Percentiles rank a stretch among this genome's conserved stretches.
Conservation (phyloP, 2,113 vertebrate genomes). For the Zootoca vivipara region DNA sequence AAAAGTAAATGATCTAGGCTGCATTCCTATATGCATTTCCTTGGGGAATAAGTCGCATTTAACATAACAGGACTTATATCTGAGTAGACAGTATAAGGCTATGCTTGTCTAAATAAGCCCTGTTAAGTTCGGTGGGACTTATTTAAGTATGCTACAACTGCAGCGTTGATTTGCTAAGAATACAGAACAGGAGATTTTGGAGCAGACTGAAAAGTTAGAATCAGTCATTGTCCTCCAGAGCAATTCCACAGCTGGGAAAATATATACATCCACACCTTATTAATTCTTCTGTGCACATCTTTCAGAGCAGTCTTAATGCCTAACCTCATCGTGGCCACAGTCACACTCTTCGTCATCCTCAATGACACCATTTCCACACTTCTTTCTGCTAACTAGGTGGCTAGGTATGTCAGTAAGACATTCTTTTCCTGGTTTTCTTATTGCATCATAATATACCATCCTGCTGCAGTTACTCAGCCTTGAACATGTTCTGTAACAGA, state of each 20-base stretch:
- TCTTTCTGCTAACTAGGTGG: neutral
- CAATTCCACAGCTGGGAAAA: neutral
- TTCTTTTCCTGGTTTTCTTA: conserved; percentile 13
- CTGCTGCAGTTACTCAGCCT: conserved; percentile 13
- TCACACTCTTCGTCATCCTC: neutral
- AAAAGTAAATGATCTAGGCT: neutral
- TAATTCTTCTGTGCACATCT: neutral
- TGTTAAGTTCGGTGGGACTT: too few species aligned
- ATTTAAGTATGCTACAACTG: neutral
- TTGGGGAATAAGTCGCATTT: too few species aligned
- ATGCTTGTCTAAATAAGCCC: too few species aligned
- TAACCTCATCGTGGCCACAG: neutral
- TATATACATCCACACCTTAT: too few species aligned
- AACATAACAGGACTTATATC: too few species aligned
- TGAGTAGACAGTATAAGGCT: too few species aligned
- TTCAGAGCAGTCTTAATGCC: neutral
- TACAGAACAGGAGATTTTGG: neutral
- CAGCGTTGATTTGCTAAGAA: neutral
- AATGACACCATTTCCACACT: neutral
- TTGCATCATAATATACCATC: neutral
- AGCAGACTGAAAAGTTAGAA: neutral
- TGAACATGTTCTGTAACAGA: neutral
- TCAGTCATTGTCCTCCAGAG: neutral
- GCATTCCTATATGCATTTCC: too few species aligned
- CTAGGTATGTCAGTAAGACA: neutral